Evolutionary conservation across 2,797 vertebrate genomes (phyloP).

Genomic region (Pangasius larnaudii): DNA sequence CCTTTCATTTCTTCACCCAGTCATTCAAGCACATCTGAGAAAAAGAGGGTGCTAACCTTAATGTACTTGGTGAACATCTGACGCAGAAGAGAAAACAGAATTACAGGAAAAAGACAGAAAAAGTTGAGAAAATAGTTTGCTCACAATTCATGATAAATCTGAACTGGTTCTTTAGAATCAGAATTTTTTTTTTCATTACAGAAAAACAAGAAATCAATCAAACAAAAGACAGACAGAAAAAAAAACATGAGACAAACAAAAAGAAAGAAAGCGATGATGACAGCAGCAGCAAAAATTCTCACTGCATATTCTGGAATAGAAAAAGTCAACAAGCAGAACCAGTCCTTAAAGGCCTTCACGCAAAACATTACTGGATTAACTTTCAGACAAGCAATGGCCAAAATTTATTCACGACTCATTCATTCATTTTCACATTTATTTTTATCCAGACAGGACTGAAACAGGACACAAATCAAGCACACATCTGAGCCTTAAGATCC

Average conservation of each 20-base stretch:
- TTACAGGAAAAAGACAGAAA: conserved; percentile 36
- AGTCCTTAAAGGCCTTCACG: neutral
- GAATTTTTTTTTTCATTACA: conserved; percentile 36
- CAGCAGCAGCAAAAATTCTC: neutral
- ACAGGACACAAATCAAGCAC: neutral
- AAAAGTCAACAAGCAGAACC: neutral
- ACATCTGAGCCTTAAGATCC: neutral
- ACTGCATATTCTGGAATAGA: neutral
- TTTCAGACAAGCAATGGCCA: neutral
- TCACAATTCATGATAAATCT: neutral
- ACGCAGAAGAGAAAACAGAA: conserved; percentile 74
- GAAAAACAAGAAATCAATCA: neutral
- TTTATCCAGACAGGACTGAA: neutral
- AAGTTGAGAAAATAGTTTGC: neutral
- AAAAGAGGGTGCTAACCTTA: conserved; percentile 87
- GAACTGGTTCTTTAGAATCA: neutral
- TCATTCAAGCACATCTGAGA: conserved; percentile 68
- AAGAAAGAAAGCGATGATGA: neutral
- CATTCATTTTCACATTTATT: neutral
- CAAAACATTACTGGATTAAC: neutral
- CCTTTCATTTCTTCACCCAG: conserved; percentile 40
- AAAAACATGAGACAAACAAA: neutral
- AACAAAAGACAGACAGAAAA: neutral
- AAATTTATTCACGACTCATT: neutral
- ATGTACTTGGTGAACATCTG: conserved; percentile 99